These are phyloP conservation scores for Diarsia brunnea DNA, from an alignment of 2,888 invertebrate species.

Conservation along the genomic window DNA sequence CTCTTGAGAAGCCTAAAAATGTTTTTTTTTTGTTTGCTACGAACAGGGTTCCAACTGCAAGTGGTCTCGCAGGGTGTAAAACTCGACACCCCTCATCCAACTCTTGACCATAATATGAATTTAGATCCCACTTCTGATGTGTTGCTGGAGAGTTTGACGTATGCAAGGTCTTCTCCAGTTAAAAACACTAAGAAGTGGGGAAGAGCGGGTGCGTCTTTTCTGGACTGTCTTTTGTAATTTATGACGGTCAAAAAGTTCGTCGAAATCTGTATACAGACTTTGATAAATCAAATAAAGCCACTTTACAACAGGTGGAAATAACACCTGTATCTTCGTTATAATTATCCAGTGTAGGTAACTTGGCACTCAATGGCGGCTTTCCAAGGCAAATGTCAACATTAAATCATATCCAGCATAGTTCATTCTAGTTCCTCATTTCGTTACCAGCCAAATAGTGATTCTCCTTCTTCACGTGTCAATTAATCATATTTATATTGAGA, in stretches of 20 bases:
- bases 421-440: constrained; percentile 22
- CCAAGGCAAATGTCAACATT: constrained; percentile 39
- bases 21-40: background rate
- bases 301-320: constrained; percentile 19
- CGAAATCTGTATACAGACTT: background rate
- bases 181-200: background rate
- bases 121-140: too few relatives aligned
- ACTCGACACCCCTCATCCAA: background rate
- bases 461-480: background rate
- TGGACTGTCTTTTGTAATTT: too few relatives aligned
- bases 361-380: constrained; percentile 27
- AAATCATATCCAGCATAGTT: constrained; percentile 33
- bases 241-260: background rate
- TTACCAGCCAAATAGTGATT: background rate
- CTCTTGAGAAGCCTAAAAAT: background rate
- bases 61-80: background rate
- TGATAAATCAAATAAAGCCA: background rate
- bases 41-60: background rate
- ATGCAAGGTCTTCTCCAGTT: background rate
- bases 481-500: background rate
- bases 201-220: too few relatives aligned
- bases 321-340: constrained; percentile 11
- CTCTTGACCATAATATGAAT: background rate
- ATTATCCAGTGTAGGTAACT: constrained; percentile 45
- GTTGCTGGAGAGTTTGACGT: background rate